phyloP scores from a whole-genome alignment of 2,113 vertebrate genomes.

The Urocitellus parryii region DNA sequence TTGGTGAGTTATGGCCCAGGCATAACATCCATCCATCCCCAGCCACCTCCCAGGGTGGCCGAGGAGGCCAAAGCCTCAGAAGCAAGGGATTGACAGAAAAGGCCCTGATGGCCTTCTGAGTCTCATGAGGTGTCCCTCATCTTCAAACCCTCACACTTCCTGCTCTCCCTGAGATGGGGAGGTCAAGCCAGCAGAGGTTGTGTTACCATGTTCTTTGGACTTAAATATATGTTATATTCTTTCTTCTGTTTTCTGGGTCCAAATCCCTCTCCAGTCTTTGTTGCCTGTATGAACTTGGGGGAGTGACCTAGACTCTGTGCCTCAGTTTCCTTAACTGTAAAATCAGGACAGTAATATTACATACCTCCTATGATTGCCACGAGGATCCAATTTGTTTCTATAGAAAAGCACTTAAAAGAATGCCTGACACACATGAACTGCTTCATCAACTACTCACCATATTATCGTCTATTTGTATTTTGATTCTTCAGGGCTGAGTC shows the following conservation, averaged over 20 bases:
- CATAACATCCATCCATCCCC: not conserved
- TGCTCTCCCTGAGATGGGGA: not conserved
- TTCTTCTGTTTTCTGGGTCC: not conserved
- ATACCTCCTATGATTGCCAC: not conserved
- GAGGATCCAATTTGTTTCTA: not conserved
- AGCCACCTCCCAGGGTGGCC: accelerated
- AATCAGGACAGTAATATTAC: not conserved
- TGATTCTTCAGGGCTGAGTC: not conserved
- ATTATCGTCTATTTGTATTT: not conserved
- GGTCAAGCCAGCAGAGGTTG: not conserved
- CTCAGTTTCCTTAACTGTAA: not conserved
- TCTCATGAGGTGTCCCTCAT: not conserved
- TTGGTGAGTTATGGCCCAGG: not conserved
- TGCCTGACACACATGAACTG: not conserved
- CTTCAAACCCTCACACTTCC: not conserved
- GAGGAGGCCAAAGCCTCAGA: not conserved
- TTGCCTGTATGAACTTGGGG: not conserved
- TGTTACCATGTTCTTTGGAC: not conserved
- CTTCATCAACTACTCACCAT: not conserved
- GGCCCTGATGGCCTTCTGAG: accelerated
- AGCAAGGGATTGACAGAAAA: not conserved
- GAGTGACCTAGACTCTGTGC: no score
- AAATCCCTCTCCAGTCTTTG: not conserved
- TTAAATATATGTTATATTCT: not conserved
- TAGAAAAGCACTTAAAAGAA: not conserved